Percentiles rank a stretch among this genome's conserved stretches.
phyloP scores from a whole-genome alignment of 2,888 invertebrate species.

The Cabera pusaria region DNA sequence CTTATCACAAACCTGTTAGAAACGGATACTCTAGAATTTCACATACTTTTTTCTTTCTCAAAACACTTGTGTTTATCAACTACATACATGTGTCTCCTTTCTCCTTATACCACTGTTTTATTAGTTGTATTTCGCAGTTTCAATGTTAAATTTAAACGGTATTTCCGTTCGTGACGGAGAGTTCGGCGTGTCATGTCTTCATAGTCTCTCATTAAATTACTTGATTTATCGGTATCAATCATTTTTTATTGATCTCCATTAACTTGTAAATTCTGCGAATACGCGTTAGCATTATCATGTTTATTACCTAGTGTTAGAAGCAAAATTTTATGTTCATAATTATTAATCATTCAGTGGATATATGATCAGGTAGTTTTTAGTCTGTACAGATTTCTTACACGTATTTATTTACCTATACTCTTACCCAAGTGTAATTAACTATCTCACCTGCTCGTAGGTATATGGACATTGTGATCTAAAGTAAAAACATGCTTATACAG shows the following conservation, averaged over 20 bases:
- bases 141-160: constrained; percentile 12
- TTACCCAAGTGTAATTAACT: too few relatives aligned
- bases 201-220: constrained; percentile 3
- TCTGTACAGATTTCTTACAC: too few relatives aligned
- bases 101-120: constrained; percentile 22
- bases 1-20: constrained; percentile 12
- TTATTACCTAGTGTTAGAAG: background rate
- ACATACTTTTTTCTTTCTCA: constrained; percentile 9
- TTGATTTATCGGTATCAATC: constrained; percentile 8
- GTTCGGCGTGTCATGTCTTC: constrained; percentile 4
- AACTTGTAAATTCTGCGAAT: constrained; percentile 7
- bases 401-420: too few relatives aligned
- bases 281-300: background rate
- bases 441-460: too few relatives aligned
- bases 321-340: background rate
- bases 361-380: too few relatives aligned
- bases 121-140: constrained; percentile 8
- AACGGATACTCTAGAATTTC: constrained; percentile 1
- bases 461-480: too few relatives aligned
- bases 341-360: too few relatives aligned
- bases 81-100: constrained; percentile 13
- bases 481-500: too few relatives aligned
- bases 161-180: constrained; percentile 14
- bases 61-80: constrained; percentile 9
- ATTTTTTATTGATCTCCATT: constrained; percentile 17